phyloP scores from a whole-genome alignment of 2,113 vertebrate genomes.

The Myanophis thanlyinensis region DNA sequence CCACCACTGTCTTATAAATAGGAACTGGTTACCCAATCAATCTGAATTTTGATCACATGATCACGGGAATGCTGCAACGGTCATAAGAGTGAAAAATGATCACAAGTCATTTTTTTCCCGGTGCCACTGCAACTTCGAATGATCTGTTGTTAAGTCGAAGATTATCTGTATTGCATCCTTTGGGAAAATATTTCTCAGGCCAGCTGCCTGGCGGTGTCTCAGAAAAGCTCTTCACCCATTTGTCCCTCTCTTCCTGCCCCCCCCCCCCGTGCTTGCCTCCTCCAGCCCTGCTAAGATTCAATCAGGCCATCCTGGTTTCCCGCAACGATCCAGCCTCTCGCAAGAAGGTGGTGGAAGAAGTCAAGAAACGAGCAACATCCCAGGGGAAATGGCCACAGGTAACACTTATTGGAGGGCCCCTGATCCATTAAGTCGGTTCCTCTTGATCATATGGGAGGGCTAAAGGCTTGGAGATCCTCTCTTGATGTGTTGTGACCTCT shows the following conservation, averaged over 20 bases:
- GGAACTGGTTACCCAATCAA: too few species aligned
- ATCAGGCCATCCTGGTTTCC: constrained; percentile 85
- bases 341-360: constrained; percentile 76
- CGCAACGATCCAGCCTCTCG: constrained; percentile 84
- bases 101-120: too few species aligned
- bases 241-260: background rate
- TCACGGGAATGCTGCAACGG: too few species aligned
- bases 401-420: background rate
- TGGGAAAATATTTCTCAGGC: background rate
- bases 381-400: constrained; percentile 88
- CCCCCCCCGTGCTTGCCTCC: background rate
- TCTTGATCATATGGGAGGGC: background rate
- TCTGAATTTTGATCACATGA: background rate
- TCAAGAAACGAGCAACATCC: constrained; percentile 80
- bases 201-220: background rate
- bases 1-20: too few species aligned
- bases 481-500: background rate
- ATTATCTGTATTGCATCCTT: background rate
- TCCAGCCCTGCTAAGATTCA: constrained; percentile 84
- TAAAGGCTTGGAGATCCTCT: background rate
- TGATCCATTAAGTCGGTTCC: too few species aligned
- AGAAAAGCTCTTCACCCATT: background rate
- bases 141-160: too few species aligned
- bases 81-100: too few species aligned
- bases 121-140: too few species aligned